Percentiles rank a stretch among this genome's conserved stretches.
These are phyloP conservation scores for Pholis gunnellus DNA, from an alignment of 2,113 vertebrate genomes.

Conservation along the genomic window DNA sequence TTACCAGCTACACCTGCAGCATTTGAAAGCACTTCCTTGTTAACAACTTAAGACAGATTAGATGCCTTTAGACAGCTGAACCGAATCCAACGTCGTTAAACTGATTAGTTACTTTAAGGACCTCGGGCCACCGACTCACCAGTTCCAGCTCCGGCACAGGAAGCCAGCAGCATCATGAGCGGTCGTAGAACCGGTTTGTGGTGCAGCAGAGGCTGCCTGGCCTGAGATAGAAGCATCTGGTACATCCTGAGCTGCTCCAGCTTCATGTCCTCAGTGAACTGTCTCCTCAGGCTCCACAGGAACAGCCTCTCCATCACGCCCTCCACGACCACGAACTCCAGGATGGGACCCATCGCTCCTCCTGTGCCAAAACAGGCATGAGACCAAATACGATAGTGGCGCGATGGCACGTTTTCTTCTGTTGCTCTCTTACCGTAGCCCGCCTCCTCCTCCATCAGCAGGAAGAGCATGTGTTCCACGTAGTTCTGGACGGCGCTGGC, in stretches of 20 bases:
- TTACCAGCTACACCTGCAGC: neutral
- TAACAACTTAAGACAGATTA: slow-evolving; percentile 5
- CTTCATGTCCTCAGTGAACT: slow-evolving; percentile 96
- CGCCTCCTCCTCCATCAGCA: slow-evolving; percentile 93
- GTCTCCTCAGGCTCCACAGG: slow-evolving; percentile 93
- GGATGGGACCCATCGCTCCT: slow-evolving; percentile 94
- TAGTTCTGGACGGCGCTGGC: slow-evolving; percentile 98
- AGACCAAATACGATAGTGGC: accelerated
- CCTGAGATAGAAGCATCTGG: slow-evolving; percentile 91
- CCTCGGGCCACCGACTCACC: slow-evolving; percentile 32
- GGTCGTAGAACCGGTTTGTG: slow-evolving; percentile 95
- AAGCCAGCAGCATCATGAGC: slow-evolving; percentile 96
- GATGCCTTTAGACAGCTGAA: neutral
- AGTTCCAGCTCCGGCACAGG: slow-evolving; percentile 87
- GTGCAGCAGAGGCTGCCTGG: slow-evolving; percentile 93
- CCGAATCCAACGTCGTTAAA: neutral
- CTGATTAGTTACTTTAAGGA: neutral
- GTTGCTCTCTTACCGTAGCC: slow-evolving; percentile 79
- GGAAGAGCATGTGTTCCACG: slow-evolving; percentile 96
- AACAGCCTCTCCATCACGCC: slow-evolving; percentile 98
- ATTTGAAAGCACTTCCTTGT: neutral
- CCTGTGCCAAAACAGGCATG: slow-evolving; percentile 53
- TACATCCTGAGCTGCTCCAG: slow-evolving; percentile 96
- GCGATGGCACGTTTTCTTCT: no score
- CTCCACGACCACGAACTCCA: slow-evolving; percentile 96